Evolutionary conservation across 2,113 vertebrate species (phyloP).

Genomic region (Paracanthobrama guichenoti): DNA sequence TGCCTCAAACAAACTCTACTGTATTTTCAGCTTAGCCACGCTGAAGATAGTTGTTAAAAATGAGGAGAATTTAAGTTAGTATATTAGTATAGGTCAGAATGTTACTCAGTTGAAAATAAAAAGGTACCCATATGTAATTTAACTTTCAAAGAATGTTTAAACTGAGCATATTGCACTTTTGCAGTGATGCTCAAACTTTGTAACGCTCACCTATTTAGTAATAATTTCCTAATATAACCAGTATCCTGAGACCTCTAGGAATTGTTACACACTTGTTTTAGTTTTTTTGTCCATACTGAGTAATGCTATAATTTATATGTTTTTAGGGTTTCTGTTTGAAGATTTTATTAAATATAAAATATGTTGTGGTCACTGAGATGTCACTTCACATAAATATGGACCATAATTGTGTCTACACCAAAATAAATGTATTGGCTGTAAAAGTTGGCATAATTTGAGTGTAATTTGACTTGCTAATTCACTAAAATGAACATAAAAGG

Average conservation of each 20-base stretch:
- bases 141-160: not conserved
- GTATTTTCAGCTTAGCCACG: not conserved
- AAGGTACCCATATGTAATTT: no score
- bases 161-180: not conserved
- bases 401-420: not conserved
- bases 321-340: not conserved
- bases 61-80: not conserved
- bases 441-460: not conserved
- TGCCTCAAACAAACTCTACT: not conserved
- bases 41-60: not conserved
- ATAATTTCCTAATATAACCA: not conserved
- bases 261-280: not conserved
- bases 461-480: not conserved
- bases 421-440: not conserved
- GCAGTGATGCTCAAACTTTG: not conserved
- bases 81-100: not conserved
- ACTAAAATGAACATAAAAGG: not conserved
- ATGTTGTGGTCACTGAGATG: not conserved
- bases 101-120: not conserved
- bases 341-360: not conserved
- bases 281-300: not conserved
- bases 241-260: not conserved
- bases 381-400: not conserved
- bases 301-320: not conserved
- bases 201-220: not conserved